Evolutionary conservation across 2,113 vertebrate genomes (phyloP), one percentile per base, ranked within the genome.

Genomic region (Engystomops pustulosus): DNA sequence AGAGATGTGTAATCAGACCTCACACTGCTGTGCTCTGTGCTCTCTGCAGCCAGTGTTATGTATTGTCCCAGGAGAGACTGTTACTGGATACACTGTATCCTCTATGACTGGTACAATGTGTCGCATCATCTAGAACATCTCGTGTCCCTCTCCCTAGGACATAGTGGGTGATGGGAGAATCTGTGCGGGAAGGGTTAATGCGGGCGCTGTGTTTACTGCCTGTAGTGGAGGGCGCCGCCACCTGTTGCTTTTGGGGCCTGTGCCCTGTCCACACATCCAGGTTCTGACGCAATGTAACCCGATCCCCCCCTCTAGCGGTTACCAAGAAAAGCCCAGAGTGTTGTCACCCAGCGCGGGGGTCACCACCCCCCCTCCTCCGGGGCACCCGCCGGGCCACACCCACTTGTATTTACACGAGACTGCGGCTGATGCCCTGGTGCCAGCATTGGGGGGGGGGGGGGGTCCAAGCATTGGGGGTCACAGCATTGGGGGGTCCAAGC

Each of bases 231-330:
- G 20, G 23, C 12, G 75, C 38, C 75, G 60, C 75, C 53, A 60
- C 51, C 41, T 60, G 9, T 41, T 60, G 9, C 71, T 30, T 17
- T 30, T 17, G 71, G 34, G 20, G 44, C 45, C 72, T 34, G 72
- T 18, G 44, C 47, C 51, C 75, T 78, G 51, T 60, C 53, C 18
- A 60, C 75, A 78, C 74, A 60, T 38, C 15, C 34, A 60, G 51
- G 45, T 78, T 60, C 53, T 78, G 75, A 78, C 75, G 75, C 75
- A 78, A 78, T 78, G 75, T 60, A 41, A 78, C 75, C 75, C 1
- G 51, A 78, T 41, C 47, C 18, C 6, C 30, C 6, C 49, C n/a
- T 53, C 27, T 36, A n/a, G 49, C 30, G 11, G 49, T 55, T 77
- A 60, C 75, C 75, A 55, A 78, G 53, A 38, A 60, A 38, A 60